Evolutionary conservation across 2,113 vertebrate genomes (phyloP).

Genomic region (Dicerorhinus sumatrensis): DNA sequence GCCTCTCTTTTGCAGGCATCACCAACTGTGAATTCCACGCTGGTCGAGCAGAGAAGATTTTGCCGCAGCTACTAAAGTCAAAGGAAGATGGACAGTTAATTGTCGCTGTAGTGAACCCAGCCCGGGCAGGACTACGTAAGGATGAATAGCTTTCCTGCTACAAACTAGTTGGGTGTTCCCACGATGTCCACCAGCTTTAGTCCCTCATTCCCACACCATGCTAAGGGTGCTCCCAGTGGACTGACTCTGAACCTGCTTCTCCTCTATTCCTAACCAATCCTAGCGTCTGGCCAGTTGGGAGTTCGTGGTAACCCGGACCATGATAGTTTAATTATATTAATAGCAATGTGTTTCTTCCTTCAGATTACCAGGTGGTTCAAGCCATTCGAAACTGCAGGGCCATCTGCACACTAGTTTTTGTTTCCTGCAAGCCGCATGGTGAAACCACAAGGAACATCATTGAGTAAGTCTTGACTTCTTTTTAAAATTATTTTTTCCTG

Average conservation of each 20-base stretch:
- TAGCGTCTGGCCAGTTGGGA: background rate
- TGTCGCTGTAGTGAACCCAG: slow-evolving; percentile 91
- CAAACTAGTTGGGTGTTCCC: slow-evolving; percentile 16
- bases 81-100: slow-evolving; percentile 81
- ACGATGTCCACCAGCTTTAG: background rate
- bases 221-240: background rate
- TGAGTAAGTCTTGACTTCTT: slow-evolving; percentile 81
- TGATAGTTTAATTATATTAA: slow-evolving; percentile 14
- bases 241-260: background rate
- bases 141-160: slow-evolving; percentile 15
- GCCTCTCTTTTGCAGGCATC: slow-evolving; percentile 79
- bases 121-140: slow-evolving; percentile 88
- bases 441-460: slow-evolving; percentile 92
- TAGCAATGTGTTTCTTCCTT: slow-evolving; percentile 24
- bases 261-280: background rate
- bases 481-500: slow-evolving; percentile 1
- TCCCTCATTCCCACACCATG: background rate
- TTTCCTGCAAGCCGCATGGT: slow-evolving; percentile 93
- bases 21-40: slow-evolving; percentile 91
- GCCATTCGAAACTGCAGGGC: slow-evolving; percentile 88
- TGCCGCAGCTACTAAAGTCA: slow-evolving; percentile 86
- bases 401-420: slow-evolving; percentile 89
- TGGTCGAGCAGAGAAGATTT: slow-evolving; percentile 88
- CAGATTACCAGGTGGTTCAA: slow-evolving; percentile 88
- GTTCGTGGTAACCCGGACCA: background rate